Conservation (phyloP, 2,797 vertebrate species). For the Enteromius anoplus region DNA sequence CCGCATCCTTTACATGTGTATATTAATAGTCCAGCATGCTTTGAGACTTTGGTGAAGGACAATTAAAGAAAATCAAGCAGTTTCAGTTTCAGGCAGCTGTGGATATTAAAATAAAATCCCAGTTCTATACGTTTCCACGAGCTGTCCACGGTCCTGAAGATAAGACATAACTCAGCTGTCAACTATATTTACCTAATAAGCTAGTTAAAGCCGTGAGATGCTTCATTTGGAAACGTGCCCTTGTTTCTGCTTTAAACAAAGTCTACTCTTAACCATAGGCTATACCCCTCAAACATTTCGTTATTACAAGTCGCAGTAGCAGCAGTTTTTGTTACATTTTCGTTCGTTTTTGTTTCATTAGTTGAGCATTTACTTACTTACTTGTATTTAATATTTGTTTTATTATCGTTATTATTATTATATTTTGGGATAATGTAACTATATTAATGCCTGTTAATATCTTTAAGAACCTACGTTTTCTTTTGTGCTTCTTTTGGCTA, state of each 20-base stretch:
- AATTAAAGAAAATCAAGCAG: not conserved
- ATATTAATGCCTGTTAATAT: not conserved
- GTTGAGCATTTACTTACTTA: not conserved
- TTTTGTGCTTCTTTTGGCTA: not conserved
- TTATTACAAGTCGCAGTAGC: not conserved
- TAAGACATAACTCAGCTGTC: constrained; percentile 16
- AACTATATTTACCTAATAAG: not conserved
- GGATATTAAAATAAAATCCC: not conserved
- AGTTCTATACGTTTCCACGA: constrained; percentile 12
- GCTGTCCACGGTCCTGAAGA: constrained; percentile 52
- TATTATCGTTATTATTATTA: not conserved
- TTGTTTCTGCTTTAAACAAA: not conserved
- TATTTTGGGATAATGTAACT: not conserved
- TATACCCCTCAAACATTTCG: no score
- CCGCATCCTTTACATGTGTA: not conserved
- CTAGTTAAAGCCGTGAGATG: not conserved
- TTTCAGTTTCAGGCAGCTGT: not conserved
- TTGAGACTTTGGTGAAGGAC: not conserved
- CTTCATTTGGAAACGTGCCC: not conserved
- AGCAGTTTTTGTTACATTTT: not conserved
- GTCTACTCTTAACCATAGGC: not conserved
- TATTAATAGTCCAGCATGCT: not conserved
- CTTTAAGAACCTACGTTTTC: not conserved
- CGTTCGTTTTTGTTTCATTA: not conserved
- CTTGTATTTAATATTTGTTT: not conserved